Conservation (phyloP, 2,888 invertebrate species). For the Tupiocoris notatus region DNA sequence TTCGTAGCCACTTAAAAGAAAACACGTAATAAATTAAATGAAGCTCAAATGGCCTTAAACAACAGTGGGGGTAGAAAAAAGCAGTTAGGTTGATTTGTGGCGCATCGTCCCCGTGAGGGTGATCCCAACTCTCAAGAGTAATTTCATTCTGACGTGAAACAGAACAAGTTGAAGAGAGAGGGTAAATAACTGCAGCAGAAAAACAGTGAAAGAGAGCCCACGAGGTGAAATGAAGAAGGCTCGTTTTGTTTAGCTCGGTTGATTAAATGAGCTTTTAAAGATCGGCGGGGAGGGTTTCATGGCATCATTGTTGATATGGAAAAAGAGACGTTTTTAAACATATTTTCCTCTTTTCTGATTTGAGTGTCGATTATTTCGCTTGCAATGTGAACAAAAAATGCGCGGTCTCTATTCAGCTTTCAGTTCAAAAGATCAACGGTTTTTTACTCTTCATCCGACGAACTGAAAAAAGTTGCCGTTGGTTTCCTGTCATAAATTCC, state of each 20-base stretch:
- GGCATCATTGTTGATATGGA: background rate
- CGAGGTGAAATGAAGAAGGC: constrained; percentile 16
- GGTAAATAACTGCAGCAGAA: background rate
- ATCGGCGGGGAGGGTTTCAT: background rate
- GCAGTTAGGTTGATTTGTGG: constrained; percentile 40
- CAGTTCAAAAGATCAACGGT: background rate
- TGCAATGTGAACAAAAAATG: background rate
- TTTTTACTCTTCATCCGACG: too few species aligned
- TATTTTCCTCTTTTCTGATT: background rate
- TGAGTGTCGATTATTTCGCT: background rate
- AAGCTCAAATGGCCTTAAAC: constrained; percentile 33
- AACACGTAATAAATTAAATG: constrained; percentile 34
- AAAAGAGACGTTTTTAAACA: background rate
- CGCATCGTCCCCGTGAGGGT: constrained; percentile 37
- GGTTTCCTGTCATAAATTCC: too few species aligned
- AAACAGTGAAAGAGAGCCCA: background rate
- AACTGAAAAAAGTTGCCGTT: too few species aligned
- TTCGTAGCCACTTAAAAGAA: background rate
- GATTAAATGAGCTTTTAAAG: constrained; percentile 39
- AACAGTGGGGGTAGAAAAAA: constrained; percentile 10
- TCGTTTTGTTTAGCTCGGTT: constrained; percentile 32
- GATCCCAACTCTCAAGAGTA: constrained; percentile 41
- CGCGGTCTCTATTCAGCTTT: too few species aligned
- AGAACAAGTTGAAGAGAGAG: background rate
- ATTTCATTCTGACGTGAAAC: constrained; percentile 40